Conservation (phyloP, 2,797 vertebrate species). For the Notolepis coatsorum region DNA sequence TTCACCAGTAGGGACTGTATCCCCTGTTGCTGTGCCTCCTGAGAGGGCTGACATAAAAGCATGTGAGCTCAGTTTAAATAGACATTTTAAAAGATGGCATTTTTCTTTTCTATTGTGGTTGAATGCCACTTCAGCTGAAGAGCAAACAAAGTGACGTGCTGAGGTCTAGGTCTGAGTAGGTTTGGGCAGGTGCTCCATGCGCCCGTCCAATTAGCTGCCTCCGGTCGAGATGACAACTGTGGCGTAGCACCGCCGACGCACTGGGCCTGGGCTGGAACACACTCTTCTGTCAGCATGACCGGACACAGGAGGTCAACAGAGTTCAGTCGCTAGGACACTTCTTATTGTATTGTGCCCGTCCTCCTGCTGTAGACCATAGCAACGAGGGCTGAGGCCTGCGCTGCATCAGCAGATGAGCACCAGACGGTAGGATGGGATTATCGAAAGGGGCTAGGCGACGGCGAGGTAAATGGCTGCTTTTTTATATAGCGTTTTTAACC, state of each 20-base stretch:
- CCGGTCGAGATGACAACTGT: conserved; percentile 67
- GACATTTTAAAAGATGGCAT: conserved; percentile 36
- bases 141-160: conserved; percentile 69
- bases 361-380: conserved; percentile 43
- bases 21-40: neutral
- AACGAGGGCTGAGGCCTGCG: conserved; percentile 28
- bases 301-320: conserved; percentile 49
- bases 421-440: conserved; percentile 23
- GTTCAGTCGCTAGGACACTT: conserved; percentile 46
- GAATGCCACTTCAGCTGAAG: conserved; percentile 66
- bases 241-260: conserved; percentile 42
- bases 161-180: conserved; percentile 63
- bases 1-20: neutral
- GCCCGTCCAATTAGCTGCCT: conserved; percentile 68
- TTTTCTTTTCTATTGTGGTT: conserved; percentile 57
- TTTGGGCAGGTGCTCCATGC: conserved; percentile 73
- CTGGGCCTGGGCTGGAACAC: conserved; percentile 27
- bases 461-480: too few relatives aligned
- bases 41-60: conserved; percentile 28
- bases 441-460: conserved; percentile 5
- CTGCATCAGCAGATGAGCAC: conserved; percentile 29
- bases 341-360: conserved; percentile 38
- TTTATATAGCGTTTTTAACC: too few relatives aligned
- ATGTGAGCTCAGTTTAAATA: too few relatives aligned
- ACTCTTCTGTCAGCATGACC: conserved; percentile 34